Evolutionary conservation across 2,888 invertebrate genomes (phyloP), one percentile per base, ranked within the genome.

Genomic region (Himalopsyche anomala): DNA sequence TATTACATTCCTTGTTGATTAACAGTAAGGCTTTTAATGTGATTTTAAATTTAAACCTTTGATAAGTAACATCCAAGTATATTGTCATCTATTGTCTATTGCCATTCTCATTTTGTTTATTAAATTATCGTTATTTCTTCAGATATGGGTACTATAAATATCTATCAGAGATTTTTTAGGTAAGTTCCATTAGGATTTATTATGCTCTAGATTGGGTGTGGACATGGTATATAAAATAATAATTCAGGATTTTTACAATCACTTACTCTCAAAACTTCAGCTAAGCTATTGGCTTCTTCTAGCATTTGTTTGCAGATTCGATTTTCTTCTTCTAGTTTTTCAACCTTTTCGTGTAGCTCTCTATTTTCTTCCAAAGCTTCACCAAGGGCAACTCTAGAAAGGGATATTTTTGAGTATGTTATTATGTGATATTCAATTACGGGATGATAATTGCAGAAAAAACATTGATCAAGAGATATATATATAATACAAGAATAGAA

Each of bases 291-390:
- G 0, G 96, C 95, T 91, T 97, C 97, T 69, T 96, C 95, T 54
- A 97, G 90, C 95, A 97, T 95, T 90, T 95, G 94, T 90, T 96
- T 95, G 86, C 94, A 95, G 87, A 95, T 92, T 85, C 91, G 91
- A 90, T 95, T 95, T 90, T 97, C 95, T 90, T 96, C 95, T 89
- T 93, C 93, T 4, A 95, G 90, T 42, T 92, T 92, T 84, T 92
- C 92, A 87, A 94, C 91, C 15, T 92, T 92, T 90, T 93, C 91
- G 19, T 91, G 91, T 40, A 94, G 91, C 89, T 93, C 93, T 87
- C 94, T 94, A 91, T 96, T 97, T 91, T 97, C 96, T 85, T 94
- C 93, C 45, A 97, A 92, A 42, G 96, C 94, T 87, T 96, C 95
- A 89, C 96, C 94, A 42, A 97, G 91, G 3, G 96, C 96, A 89